Evolutionary conservation across 2,113 vertebrate species (phyloP).

Genomic region (Motacilla alba): DNA sequence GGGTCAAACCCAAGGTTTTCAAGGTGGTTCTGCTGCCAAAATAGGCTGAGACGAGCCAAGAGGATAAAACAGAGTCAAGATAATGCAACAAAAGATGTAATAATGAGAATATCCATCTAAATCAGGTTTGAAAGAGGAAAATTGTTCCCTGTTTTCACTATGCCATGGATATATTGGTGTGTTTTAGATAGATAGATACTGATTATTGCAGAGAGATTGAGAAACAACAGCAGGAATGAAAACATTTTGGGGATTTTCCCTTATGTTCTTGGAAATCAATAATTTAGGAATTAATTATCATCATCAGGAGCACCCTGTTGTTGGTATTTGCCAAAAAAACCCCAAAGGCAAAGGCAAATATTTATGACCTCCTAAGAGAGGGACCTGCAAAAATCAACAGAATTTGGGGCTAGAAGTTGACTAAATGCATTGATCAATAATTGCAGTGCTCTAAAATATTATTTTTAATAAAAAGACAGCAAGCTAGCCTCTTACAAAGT

Average conservation of each 20-base stretch:
- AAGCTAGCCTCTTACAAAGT: not conserved
- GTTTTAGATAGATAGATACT: not conserved
- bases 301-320: not conserved
- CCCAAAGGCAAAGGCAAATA: not conserved
- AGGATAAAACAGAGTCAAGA: not conserved
- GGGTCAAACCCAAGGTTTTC: not conserved
- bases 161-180: rapidly evolving
- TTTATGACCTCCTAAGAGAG: not conserved
- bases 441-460: not conserved
- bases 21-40: not conserved
- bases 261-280: not conserved
- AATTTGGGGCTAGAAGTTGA: not conserved
- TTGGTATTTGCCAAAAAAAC: not conserved
- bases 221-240: not conserved
- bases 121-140: not conserved
- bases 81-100: rapidly evolving
- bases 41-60: not conserved
- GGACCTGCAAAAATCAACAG: not conserved
- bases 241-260: not conserved
- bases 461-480: not conserved
- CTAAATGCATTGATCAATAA: not conserved
- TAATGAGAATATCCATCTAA: not conserved
- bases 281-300: not conserved
- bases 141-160: not conserved
- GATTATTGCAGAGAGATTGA: not conserved